phyloP scores from a whole-genome alignment of 1,140 invertebrate species.

The Papilio xuthus region DNA sequence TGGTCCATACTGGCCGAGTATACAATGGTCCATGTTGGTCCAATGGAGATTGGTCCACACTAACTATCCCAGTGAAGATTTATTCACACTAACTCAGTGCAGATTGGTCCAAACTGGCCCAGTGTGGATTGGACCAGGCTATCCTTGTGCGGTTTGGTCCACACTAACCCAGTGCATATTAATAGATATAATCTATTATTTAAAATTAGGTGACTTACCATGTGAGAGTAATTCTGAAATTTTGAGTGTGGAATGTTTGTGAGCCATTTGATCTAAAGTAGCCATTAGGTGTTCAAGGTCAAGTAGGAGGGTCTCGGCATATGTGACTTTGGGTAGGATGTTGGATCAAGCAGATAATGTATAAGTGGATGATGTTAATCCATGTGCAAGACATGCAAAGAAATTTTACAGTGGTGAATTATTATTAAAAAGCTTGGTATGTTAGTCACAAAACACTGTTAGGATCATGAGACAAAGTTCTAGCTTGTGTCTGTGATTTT shows the following conservation, averaged over 20 bases:
- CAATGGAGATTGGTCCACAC: background rate
- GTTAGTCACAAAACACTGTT: conserved; percentile 42
- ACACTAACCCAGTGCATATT: too few relatives aligned
- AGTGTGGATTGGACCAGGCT: too few relatives aligned
- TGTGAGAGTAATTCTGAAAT: conserved; percentile 80
- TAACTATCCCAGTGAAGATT: background rate
- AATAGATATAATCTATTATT: background rate
- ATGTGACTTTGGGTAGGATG: conserved; percentile 80
- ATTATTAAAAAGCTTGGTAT: conserved; percentile 48
- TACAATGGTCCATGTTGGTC: background rate
- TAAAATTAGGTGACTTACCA: conserved; percentile 70
- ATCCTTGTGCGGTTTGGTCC: too few relatives aligned
- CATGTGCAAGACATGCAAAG: conserved; percentile 82
- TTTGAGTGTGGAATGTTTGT: conserved; percentile 80
- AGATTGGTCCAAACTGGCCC: background rate
- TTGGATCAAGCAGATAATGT: conserved; percentile 70
- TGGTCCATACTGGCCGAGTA: too few relatives aligned
- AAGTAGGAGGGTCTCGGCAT: conserved; percentile 84
- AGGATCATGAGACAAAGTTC: background rate
- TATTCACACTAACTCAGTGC: too few relatives aligned
- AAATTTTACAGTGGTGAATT: conserved; percentile 66
- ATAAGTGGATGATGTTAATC: conserved; percentile 67
- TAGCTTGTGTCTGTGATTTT: background rate
- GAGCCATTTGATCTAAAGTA: conserved; percentile 81
- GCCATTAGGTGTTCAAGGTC: conserved; percentile 84